These are phyloP conservation scores for Dendropsophus ebraccatus DNA, from an alignment of 2,113 vertebrate genomes.

Conservation along the genomic window DNA sequence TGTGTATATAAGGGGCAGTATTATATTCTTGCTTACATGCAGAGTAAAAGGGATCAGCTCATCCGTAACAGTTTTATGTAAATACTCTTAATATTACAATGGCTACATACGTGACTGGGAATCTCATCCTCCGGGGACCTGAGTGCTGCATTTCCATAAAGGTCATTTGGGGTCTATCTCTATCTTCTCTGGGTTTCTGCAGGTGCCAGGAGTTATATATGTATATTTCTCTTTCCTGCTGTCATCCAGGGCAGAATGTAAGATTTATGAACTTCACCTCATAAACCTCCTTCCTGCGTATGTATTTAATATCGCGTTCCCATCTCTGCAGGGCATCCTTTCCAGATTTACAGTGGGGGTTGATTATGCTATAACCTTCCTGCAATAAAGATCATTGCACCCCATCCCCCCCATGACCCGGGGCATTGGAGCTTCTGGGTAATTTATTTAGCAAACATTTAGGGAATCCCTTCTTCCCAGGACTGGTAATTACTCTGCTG, in stretches of 20 bases:
- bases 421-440: background rate
- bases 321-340: background rate
- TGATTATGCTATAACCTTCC: background rate
- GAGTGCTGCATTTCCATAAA: background rate
- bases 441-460: slow-evolving; percentile 23
- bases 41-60: too few relatives aligned
- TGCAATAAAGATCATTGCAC: background rate
- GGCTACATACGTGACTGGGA: too few relatives aligned
- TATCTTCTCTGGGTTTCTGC: background rate
- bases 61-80: too few relatives aligned
- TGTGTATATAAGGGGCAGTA: too few relatives aligned
- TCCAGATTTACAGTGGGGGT: background rate
- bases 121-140: background rate
- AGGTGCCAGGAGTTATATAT: background rate
- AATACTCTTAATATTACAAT: too few relatives aligned
- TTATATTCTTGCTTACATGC: too few relatives aligned
- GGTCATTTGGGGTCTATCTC: background rate
- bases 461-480: slow-evolving; percentile 62
- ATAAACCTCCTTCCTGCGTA: background rate
- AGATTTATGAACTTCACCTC: background rate
- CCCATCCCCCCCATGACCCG: background rate
- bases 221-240: background rate
- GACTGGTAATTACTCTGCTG: slow-evolving; percentile 26
- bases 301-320: background rate
- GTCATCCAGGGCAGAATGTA: background rate